Conservation (phyloP, 2,797 vertebrate genomes). For the Sebastes glaucus region DNA sequence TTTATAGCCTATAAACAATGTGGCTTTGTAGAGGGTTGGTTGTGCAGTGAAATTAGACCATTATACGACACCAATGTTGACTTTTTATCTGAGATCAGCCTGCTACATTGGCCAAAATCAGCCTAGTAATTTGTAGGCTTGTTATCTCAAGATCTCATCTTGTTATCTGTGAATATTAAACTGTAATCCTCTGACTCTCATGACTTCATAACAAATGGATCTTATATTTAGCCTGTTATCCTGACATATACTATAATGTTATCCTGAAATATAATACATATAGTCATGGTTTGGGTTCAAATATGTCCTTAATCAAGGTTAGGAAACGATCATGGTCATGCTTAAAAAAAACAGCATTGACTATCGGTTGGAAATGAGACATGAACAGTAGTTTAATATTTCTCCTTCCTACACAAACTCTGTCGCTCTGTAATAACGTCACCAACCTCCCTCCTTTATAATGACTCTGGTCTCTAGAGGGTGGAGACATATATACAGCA, state of each 20-base stretch:
- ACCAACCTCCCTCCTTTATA: background rate
- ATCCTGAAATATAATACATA: background rate
- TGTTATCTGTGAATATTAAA: background rate
- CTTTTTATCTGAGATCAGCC: background rate
- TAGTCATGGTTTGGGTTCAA: background rate
- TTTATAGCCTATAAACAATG: background rate
- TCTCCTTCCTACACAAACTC: too few species aligned
- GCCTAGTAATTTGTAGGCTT: background rate
- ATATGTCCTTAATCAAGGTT: background rate
- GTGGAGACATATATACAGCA: background rate
- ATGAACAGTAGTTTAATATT: background rate
- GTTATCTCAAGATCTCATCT: background rate
- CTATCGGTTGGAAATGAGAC: too few species aligned
- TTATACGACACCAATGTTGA: background rate
- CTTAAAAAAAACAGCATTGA: background rate
- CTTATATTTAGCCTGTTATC: too few species aligned
- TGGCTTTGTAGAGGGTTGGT: background rate
- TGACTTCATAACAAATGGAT: too few species aligned
- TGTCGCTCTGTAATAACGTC: background rate
- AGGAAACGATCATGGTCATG: background rate
- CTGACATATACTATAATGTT: too few species aligned
- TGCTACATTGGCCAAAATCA: background rate
- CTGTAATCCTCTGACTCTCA: background rate
- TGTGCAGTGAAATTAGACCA: background rate
- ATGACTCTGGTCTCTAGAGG: background rate